Percentiles rank a stretch among this genome's conserved stretches.
These are phyloP conservation scores for Eclectus roratus DNA, from an alignment of 2,113 vertebrate species.

Conservation along the genomic window DNA sequence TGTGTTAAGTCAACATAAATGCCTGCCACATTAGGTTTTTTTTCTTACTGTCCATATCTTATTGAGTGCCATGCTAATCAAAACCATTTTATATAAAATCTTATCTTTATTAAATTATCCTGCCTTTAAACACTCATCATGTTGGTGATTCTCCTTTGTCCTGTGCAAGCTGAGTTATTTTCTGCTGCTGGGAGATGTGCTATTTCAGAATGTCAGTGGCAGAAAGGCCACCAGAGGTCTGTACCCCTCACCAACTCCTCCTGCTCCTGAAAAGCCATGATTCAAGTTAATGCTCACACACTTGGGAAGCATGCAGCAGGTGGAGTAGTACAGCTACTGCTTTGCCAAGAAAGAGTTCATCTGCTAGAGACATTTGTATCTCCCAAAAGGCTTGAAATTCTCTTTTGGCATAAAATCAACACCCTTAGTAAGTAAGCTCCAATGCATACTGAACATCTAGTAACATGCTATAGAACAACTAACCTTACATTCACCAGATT, in stretches of 20 bases:
- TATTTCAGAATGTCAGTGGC: not conserved
- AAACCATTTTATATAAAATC: not conserved
- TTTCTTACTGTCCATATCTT: not conserved
- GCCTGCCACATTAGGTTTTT: not conserved
- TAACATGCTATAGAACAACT: not conserved
- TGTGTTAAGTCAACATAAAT: not conserved
- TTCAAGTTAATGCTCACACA: not conserved
- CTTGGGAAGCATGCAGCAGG: not conserved
- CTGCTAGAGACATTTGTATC: not conserved
- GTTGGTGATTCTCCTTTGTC: not conserved
- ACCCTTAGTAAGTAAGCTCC: not conserved
- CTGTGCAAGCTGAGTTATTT: not conserved
- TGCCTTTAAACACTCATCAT: not conserved
- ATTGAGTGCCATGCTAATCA: not conserved
- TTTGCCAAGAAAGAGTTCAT: not conserved
- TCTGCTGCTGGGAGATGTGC: not conserved
- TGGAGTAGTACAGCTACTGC: not conserved
- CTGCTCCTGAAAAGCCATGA: not conserved
- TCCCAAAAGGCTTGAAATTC: not conserved
- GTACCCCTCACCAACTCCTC: not conserved
- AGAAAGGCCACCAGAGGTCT: not conserved
- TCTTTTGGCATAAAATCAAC: not conserved
- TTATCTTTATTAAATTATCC: not conserved
- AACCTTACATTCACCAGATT: not conserved
- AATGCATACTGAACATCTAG: not conserved